phyloP scores from a whole-genome alignment of 2,797 vertebrate species.

The Siniperca scherzeri region DNA sequence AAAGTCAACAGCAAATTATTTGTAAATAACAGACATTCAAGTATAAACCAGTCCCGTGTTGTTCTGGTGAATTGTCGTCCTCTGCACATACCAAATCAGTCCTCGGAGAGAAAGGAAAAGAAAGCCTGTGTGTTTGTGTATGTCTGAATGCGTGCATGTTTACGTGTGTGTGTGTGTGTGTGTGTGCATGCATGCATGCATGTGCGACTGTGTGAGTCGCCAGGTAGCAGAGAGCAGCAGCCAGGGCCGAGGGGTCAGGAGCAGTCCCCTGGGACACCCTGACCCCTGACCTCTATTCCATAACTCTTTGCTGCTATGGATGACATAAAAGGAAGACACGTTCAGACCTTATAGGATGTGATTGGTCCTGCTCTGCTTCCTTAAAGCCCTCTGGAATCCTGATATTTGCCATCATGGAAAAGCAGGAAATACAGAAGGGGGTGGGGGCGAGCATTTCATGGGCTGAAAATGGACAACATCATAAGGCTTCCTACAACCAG shows the following conservation, averaged over 20 bases:
- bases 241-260: conserved; percentile 51
- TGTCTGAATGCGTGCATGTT: conserved; percentile 5
- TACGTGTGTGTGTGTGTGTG: background rate
- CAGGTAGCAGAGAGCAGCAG: conserved; percentile 48
- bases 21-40: too few species aligned
- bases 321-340: conserved; percentile 71
- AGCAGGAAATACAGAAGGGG: conserved; percentile 58
- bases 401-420: conserved; percentile 74
- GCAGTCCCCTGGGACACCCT: conserved; percentile 62
- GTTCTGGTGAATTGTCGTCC: background rate
- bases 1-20: background rate
- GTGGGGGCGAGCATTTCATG: conserved; percentile 53
- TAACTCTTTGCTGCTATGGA: conserved; percentile 67
- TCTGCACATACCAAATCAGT: conserved; percentile 1
- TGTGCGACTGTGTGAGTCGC: conserved; percentile 38
- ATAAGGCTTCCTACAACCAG: conserved; percentile 54
- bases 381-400: conserved; percentile 72
- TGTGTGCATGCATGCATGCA: background rate
- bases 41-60: background rate
- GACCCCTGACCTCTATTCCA: conserved; percentile 71
- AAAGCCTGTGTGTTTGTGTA: background rate
- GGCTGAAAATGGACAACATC: conserved; percentile 71
- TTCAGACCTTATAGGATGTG: conserved; percentile 70
- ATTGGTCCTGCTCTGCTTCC: conserved; percentile 67
- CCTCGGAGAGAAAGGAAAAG: background rate